Percentiles rank a stretch among this genome's conserved stretches.
Evolutionary conservation across 92 coral and sea anemone genomes (phyloP).

Genomic region (Actinostola sp.): DNA sequence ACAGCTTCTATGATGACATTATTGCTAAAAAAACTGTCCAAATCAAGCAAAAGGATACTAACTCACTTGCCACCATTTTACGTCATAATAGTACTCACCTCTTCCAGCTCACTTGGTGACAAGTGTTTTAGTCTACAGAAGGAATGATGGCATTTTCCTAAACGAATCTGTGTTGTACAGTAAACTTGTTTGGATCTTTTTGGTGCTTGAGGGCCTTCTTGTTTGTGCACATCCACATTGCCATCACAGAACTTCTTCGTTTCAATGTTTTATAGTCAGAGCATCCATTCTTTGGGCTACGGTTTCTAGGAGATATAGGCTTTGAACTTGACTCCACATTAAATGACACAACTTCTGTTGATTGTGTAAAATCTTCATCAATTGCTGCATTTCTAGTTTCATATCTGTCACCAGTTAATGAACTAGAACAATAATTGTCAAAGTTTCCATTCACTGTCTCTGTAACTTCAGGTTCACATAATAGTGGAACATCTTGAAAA

Average conservation of each 20-base stretch:
- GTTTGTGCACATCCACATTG: not conserved
- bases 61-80: no score
- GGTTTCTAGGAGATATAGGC: not conserved
- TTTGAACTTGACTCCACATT: no score
- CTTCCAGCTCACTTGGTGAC: constrained; percentile 29
- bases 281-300: not conserved
- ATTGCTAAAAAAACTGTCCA: no score
- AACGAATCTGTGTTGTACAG: constrained; percentile 44
- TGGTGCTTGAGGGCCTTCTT: not conserved
- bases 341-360: not conserved
- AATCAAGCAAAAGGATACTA: no score
- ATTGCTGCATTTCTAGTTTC: no score
- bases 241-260: not conserved
- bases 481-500: not conserved
- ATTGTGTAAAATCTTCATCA: no score
- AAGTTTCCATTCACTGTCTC: not conserved
- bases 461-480: not conserved
- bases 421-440: not conserved
- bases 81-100: constrained; percentile 36
- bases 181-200: constrained; percentile 30
- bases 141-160: constrained; percentile 29
- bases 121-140: constrained; percentile 47
- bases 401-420: not conserved
- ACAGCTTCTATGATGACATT: no score
- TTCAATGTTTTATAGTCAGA: not conserved